Percentiles rank a stretch among this genome's conserved stretches.
phyloP scores from a whole-genome alignment of 2,113 vertebrate species.

The Eira barbara region DNA sequence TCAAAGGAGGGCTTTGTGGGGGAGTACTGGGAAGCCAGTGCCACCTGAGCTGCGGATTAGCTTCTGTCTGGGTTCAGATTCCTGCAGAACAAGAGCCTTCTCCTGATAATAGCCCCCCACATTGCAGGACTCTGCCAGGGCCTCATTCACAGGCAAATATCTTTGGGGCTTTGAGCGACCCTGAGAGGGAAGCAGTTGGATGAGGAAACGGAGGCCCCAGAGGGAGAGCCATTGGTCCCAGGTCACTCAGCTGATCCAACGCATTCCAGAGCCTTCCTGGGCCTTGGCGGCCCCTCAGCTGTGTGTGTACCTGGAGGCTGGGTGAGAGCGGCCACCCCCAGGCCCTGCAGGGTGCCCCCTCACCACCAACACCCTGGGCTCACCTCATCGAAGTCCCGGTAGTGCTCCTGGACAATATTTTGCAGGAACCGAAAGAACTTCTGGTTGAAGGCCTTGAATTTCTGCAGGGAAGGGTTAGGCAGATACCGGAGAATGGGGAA shows the following conservation, averaged over 20 bases:
- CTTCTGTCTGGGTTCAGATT: background rate
- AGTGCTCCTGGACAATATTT: constrained; percentile 87
- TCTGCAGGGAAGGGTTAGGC: constrained; percentile 83
- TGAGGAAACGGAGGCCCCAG: background rate
- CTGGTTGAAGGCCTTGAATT: constrained; percentile 83
- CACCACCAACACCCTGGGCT: background rate
- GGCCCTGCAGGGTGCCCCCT: background rate
- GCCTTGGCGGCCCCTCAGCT: background rate
- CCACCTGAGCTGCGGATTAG: constrained; percentile 24
- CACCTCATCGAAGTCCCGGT: constrained; percentile 87
- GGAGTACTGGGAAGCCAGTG: constrained; percentile 7
- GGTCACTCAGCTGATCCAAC: background rate
- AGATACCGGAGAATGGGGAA: constrained; percentile 89
- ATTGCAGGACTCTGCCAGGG: background rate
- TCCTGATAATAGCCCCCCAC: background rate
- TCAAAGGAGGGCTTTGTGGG: background rate
- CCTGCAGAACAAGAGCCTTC: background rate
- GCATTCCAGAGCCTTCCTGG: background rate
- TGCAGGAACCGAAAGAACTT: constrained; percentile 82
- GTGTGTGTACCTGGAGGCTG: background rate
- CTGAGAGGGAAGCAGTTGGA: background rate
- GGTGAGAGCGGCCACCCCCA: background rate
- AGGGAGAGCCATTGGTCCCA: background rate
- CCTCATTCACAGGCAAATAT: background rate
- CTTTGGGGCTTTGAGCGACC: background rate